Percentiles rank a stretch among this genome's conserved stretches.
These are phyloP conservation scores for Uromys caudimaculatus DNA, from an alignment of 2,797 vertebrate species.

Conservation along the genomic window DNA sequence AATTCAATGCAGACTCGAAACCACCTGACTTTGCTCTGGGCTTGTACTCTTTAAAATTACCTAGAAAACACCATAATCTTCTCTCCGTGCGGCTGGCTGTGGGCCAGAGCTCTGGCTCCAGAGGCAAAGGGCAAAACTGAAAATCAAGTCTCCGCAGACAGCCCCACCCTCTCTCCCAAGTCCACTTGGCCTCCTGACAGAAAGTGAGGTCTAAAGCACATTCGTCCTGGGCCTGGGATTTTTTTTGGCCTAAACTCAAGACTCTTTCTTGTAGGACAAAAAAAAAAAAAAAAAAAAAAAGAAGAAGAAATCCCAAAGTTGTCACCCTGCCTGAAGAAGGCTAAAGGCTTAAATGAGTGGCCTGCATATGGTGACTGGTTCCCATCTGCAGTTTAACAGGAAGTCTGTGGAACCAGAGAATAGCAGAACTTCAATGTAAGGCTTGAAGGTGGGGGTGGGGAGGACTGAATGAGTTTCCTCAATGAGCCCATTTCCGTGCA, in stretches of 20 bases:
- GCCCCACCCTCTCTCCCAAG: slow-evolving; percentile 89
- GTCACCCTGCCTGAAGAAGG: slow-evolving; percentile 80
- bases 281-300: slow-evolving; percentile 56
- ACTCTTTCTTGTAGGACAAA: slow-evolving; percentile 79
- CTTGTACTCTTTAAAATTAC: slow-evolving; percentile 87
- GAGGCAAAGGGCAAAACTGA: slow-evolving; percentile 91
- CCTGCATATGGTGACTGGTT: neutral
- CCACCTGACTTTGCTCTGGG: slow-evolving; percentile 88
- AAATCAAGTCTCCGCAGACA: slow-evolving; percentile 91
- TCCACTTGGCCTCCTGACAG: slow-evolving; percentile 90
- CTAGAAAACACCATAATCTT: slow-evolving; percentile 88
- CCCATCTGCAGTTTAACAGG: neutral
- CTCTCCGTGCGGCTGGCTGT: slow-evolving; percentile 85
- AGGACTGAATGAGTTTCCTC: neutral
- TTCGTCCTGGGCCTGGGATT: slow-evolving; percentile 85
- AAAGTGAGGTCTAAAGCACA: slow-evolving; percentile 88
- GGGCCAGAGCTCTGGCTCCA: slow-evolving; percentile 91
- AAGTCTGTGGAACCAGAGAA: neutral
- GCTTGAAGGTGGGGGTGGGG: neutral
- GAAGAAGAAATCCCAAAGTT: slow-evolving; percentile 85
- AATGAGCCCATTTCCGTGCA: neutral
- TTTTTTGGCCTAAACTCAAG: slow-evolving; percentile 87
- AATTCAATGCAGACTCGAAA: slow-evolving; percentile 84
- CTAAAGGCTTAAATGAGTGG: slow-evolving; percentile 67
- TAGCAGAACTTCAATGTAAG: neutral